Percentiles rank a stretch among this genome's conserved stretches.
Evolutionary conservation across 1,140 invertebrate genomes (phyloP).

Genomic region (Drosophila kohkoa): DNA sequence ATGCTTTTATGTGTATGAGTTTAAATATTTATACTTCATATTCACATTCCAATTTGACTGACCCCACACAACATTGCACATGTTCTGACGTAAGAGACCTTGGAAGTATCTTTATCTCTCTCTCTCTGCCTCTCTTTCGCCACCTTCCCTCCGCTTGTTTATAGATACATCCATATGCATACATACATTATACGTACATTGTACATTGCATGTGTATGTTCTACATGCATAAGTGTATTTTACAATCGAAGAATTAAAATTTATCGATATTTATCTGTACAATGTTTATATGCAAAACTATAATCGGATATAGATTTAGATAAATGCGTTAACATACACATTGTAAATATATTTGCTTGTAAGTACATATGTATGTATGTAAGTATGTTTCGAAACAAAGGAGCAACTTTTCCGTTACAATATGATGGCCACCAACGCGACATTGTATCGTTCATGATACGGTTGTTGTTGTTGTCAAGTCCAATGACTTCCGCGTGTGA

Average conservation of each 20-base stretch:
- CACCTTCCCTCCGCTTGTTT: background rate
- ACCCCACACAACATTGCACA: conserved; percentile 75
- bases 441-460: conserved; percentile 52
- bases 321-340: background rate
- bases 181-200: too few species aligned
- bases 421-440: conserved; percentile 66
- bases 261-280: background rate
- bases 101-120: conserved; percentile 56
- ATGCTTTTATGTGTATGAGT: conserved; percentile 3
- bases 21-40: conserved; percentile 15
- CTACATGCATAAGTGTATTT: background rate
- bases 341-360: conserved; percentile 2
- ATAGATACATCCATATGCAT: background rate
- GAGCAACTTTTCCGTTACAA: conserved; percentile 59
- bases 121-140: background rate
- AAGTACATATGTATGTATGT: conserved; percentile 14
- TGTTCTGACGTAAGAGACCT: conserved; percentile 59
- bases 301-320: too few species aligned
- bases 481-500: conserved; percentile 67
- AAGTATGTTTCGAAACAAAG: conserved; percentile 59
- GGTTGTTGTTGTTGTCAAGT: conserved; percentile 55
- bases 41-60: conserved; percentile 61
- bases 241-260: background rate
- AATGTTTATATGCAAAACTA: too few species aligned
- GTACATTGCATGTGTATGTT: background rate